A percentile compares a stretch with the other conserved stretches of the same genome.
Evolutionary conservation across 2,888 invertebrate species (phyloP).

Genomic region (Seira ritae): DNA sequence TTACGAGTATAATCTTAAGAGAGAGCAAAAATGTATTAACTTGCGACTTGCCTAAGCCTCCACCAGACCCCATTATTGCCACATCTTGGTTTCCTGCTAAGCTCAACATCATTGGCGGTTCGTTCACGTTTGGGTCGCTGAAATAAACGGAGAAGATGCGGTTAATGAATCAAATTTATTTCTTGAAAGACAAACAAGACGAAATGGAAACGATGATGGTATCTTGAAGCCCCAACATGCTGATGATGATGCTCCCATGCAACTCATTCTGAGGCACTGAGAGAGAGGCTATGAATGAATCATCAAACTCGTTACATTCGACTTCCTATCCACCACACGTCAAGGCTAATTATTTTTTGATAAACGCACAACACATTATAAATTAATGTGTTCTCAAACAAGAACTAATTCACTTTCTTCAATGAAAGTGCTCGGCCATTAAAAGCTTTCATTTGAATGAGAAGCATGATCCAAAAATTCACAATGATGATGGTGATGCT

Average conservation of each 20-base stretch:
- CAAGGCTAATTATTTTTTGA: background rate
- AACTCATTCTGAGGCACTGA: no score
- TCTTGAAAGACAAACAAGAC: no score
- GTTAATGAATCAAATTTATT: conserved; percentile 7
- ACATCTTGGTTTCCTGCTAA: conserved; percentile 61
- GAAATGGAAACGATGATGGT: no score
- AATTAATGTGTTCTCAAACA: no score
- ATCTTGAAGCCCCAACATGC: no score
- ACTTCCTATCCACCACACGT: no score
- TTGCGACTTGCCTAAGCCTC: conserved; percentile 48
- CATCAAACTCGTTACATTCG: no score
- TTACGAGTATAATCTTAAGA: conserved; percentile 5
- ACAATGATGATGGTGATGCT: background rate
- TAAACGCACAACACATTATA: background rate
- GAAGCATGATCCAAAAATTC: no score
- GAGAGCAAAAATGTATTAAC: conserved; percentile 27
- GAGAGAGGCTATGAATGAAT: no score
- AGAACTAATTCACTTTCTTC: no score
- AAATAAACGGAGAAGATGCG: background rate
- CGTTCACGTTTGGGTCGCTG: conserved; percentile 72
- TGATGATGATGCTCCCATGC: no score
- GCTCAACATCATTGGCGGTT: conserved; percentile 61
- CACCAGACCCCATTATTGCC: conserved; percentile 61
- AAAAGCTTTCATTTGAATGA: background rate
- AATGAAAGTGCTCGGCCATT: no score